Evolutionary conservation across 2,113 vertebrate genomes (phyloP).

Genomic region (Tachysurus fulvidraco): DNA sequence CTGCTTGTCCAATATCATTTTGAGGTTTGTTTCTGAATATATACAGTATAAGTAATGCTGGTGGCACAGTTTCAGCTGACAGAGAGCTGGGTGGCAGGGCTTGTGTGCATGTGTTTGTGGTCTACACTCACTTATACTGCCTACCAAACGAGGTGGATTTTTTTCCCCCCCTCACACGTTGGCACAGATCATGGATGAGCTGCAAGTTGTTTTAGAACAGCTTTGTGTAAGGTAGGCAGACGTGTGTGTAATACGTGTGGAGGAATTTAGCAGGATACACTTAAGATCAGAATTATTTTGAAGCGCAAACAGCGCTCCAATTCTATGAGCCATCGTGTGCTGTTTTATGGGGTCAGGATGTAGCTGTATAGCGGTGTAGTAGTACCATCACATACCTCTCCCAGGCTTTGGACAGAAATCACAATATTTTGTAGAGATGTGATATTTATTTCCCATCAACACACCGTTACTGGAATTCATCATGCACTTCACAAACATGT

Average conservation of each 20-base stretch:
- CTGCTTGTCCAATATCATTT: no score
- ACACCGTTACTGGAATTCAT: no score
- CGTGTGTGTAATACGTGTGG: no score
- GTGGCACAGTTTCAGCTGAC: background rate
- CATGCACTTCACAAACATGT: background rate
- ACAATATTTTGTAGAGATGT: background rate
- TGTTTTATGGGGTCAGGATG: background rate
- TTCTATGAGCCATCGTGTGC: background rate
- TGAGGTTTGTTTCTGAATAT: background rate
- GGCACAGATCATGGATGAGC: background rate
- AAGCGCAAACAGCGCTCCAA: no score
- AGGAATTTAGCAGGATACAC: background rate
- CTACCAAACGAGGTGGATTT: background rate
- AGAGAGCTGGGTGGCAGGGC: background rate
- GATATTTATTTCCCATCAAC: background rate
- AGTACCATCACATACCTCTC: background rate
- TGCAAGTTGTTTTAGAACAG: background rate
- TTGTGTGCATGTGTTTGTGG: background rate
- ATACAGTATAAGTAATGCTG: background rate
- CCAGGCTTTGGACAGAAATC: background rate
- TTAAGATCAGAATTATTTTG: no score
- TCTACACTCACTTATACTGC: background rate
- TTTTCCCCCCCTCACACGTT: background rate
- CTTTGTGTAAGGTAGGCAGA: background rate
- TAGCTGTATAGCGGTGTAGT: background rate